A percentile compares a stretch with the other conserved stretches of the same genome.
Evolutionary conservation across 2,888 invertebrate genomes (phyloP).

Genomic region (Yponomeuta cagnagella): DNA sequence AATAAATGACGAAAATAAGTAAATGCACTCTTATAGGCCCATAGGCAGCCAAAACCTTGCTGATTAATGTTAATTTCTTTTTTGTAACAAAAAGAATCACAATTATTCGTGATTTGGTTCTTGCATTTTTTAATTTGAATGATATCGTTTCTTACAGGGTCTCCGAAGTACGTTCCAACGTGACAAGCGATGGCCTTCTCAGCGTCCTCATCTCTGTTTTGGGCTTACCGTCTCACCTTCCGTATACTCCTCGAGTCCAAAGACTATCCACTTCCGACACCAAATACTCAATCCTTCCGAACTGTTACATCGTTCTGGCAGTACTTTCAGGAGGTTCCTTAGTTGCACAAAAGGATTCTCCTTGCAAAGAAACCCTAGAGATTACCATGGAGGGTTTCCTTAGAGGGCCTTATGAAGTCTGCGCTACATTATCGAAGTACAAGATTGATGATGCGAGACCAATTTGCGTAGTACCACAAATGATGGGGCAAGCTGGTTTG

Average conservation of each 20-base stretch:
- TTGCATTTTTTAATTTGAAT: neutral
- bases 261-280: conserved; percentile 52
- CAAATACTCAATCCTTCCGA: conserved; percentile 53
- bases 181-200: conserved; percentile 59
- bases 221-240: conserved; percentile 49
- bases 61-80: too few relatives aligned
- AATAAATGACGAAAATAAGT: too few relatives aligned
- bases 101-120: too few relatives aligned
- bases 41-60: too few relatives aligned
- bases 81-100: too few relatives aligned
- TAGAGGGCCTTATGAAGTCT: conserved; percentile 80
- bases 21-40: too few relatives aligned
- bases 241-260: conserved; percentile 47
- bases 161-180: conserved; percentile 62
- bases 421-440: conserved; percentile 73
- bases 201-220: conserved; percentile 61
- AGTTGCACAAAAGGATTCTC: conserved; percentile 78
- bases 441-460: conserved; percentile 54
- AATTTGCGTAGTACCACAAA: conserved; percentile 78
- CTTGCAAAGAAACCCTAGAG: conserved; percentile 75
- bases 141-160: conserved; percentile 43
- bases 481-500: conserved; percentile 54
- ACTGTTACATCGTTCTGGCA: conserved; percentile 76
- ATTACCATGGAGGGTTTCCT: conserved; percentile 78
- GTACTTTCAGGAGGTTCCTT: conserved; percentile 78